These are phyloP conservation scores for Stenoptilia bipunctidactyla DNA, from an alignment of 2,888 invertebrate species.

Conservation along the genomic window DNA sequence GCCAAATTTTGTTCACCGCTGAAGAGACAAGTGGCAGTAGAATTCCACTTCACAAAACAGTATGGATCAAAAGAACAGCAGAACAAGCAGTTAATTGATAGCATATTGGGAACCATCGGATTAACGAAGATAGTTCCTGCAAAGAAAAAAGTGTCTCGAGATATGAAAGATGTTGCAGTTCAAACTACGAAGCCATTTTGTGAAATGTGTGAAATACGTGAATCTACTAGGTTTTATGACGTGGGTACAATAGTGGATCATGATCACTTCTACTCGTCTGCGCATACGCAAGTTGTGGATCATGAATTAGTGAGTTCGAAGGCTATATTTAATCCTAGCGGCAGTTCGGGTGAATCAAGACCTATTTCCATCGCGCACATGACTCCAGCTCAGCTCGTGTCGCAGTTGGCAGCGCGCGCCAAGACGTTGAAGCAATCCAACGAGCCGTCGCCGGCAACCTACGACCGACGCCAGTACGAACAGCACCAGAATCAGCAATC, in stretches of 20 bases:
- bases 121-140: constrained; percentile 35
- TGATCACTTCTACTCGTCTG: constrained; percentile 34
- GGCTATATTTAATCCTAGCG: constrained; percentile 47
- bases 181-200: constrained; percentile 50
- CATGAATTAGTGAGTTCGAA: constrained; percentile 51
- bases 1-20: constrained; percentile 52
- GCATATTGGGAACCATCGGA: constrained; percentile 40
- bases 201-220: constrained; percentile 51
- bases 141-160: constrained; percentile 33
- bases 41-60: constrained; percentile 42
- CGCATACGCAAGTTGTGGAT: constrained; percentile 57
- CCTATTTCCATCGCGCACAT: constrained; percentile 56
- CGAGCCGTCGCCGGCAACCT: constrained; percentile 23
- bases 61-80: constrained; percentile 27
- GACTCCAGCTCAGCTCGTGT: constrained; percentile 59
- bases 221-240: constrained; percentile 28
- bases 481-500: constrained; percentile 13
- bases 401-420: constrained; percentile 56
- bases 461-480: constrained; percentile 26
- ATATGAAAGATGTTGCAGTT: constrained; percentile 44
- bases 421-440: constrained; percentile 46
- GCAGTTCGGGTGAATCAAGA: constrained; percentile 36
- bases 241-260: constrained; percentile 32
- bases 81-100: constrained; percentile 50
- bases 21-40: constrained; percentile 42